Conservation (phyloP, 53 echinoderm and acorn worm genomes). For the Echinometra lucunter region DNA sequence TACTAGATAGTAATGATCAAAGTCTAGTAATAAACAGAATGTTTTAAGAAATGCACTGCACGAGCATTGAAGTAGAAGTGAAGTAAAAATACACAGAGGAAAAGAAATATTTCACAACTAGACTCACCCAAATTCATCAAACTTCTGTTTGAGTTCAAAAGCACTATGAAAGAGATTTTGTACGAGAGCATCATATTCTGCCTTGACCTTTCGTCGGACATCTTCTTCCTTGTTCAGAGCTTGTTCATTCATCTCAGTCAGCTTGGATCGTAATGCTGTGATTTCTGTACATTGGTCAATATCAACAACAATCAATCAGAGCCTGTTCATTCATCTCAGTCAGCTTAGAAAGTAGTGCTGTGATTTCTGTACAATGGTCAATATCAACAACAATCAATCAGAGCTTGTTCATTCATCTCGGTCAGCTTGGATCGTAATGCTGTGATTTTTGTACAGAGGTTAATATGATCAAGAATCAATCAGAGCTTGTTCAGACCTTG, state of each 20-base stretch:
- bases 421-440: conserved; percentile 90
- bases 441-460: conserved; percentile 88
- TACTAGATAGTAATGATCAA: background rate
- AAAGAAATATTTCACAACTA: background rate
- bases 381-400: background rate
- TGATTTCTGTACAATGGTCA: conserved; percentile 85
- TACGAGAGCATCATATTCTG: conserved; percentile 86
- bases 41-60: background rate
- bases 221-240: conserved; percentile 81
- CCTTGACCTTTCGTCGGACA: conserved; percentile 76
- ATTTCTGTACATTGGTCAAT: conserved; percentile 80
- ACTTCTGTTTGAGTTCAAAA: conserved; percentile 86
- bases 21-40: background rate
- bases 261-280: conserved; percentile 91
- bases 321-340: conserved; percentile 77
- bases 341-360: conserved; percentile 89
- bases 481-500: conserved; percentile 60
- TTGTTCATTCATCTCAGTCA: conserved; percentile 79
- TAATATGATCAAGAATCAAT: background rate
- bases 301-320: background rate
- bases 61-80: background rate
- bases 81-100: background rate
- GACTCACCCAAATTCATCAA: conserved; percentile 97
- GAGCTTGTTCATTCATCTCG: conserved; percentile 74
- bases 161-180: conserved; percentile 88